A percentile compares a stretch with the other conserved stretches of the same genome.
phyloP scores from a whole-genome alignment of 2,888 invertebrate genomes.

The Bugula neritina region DNA sequence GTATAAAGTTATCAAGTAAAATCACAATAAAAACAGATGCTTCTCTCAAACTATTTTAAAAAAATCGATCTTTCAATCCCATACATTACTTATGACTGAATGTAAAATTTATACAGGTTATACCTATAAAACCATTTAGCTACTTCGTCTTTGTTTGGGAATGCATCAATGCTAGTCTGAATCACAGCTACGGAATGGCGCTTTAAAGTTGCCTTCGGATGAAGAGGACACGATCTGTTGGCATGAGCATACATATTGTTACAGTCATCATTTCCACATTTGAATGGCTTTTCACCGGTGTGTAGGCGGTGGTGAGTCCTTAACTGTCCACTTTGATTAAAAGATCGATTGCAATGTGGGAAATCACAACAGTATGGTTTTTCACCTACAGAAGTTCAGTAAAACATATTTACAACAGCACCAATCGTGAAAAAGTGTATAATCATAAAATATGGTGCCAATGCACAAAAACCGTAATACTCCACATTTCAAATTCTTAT shows the following conservation, averaged over 20 bases:
- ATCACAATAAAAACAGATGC: too few relatives aligned
- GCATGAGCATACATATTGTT: constrained; percentile 69
- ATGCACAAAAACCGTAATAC: background rate
- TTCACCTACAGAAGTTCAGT: constrained; percentile 59
- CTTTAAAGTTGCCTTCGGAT: constrained; percentile 62
- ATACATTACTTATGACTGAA: too few relatives aligned
- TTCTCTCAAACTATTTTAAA: too few relatives aligned
- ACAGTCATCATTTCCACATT: constrained; percentile 59
- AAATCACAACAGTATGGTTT: constrained; percentile 69
- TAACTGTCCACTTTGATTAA: constrained; percentile 71
- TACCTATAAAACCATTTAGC: constrained; percentile 19
- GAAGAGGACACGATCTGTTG: constrained; percentile 68
- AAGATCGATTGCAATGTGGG: constrained; percentile 66
- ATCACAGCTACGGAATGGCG: constrained; percentile 42
- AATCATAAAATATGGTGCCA: background rate
- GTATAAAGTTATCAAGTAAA: too few relatives aligned
- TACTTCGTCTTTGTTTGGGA: constrained; percentile 22
- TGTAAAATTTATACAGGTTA: too few relatives aligned
- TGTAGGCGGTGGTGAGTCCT: constrained; percentile 72
- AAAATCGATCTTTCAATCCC: too few relatives aligned
- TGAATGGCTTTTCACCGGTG: constrained; percentile 71
- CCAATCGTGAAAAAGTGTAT: too few relatives aligned
- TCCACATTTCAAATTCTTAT: background rate
- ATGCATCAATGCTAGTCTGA: background rate
- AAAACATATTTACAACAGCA: too few relatives aligned